Conservation (phyloP, 2,113 vertebrate species). For the Daphoenositta chrysoptera region DNA sequence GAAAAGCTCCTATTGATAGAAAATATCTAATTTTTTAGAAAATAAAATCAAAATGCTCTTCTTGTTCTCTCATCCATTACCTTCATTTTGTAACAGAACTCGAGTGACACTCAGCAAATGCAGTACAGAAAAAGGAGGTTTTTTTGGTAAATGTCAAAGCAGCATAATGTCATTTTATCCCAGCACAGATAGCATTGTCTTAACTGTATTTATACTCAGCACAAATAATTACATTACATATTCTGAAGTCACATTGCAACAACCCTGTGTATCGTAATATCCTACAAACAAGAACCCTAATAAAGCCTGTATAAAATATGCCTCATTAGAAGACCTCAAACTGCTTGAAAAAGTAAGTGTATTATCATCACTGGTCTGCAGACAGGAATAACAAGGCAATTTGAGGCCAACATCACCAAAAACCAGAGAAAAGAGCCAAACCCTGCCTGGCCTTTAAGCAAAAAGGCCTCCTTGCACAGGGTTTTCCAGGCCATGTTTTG, state of each 20-base stretch:
- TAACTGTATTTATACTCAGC: neutral
- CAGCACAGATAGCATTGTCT: neutral
- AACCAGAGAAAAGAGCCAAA: neutral
- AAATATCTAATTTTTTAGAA: neutral
- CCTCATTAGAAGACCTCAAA: neutral
- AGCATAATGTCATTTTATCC: constrained; percentile 6
- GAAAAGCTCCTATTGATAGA: neutral
- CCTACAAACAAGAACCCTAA: neutral
- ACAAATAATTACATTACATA: constrained; percentile 32
- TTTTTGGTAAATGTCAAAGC: constrained; percentile 40
- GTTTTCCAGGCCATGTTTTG: neutral
- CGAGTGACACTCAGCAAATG: neutral
- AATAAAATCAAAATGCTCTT: constrained; percentile 17
- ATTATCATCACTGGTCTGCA: neutral
- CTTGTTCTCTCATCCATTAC: neutral
- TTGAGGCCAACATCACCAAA: neutral
- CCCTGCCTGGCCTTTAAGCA: neutral
- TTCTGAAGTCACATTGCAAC: neutral
- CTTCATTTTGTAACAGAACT: neutral
- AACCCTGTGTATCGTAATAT: neutral
- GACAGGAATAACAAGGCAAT: neutral
- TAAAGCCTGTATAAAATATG: neutral
- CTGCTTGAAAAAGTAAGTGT: neutral
- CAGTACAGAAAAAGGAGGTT: neutral
- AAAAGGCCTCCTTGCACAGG: neutral